A percentile compares a stretch with the other conserved stretches of the same genome.
Conservation (phyloP, 2,888 invertebrate species). For the Physocephala rufipes region DNA sequence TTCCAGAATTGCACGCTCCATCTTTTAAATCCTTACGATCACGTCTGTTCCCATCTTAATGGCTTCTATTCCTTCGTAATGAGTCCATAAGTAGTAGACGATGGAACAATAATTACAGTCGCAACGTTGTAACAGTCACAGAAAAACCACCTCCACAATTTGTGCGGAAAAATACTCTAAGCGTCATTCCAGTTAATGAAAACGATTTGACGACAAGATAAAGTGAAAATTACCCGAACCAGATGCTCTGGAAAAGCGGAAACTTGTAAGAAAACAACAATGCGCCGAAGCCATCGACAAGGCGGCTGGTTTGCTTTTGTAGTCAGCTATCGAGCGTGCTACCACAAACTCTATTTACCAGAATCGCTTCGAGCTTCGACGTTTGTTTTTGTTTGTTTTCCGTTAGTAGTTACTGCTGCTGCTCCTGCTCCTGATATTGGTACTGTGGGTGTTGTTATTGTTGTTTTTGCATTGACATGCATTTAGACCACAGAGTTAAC, state of each 20-base stretch:
- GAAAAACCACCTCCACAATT: background rate
- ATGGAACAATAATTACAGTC: background rate
- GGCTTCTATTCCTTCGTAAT: conserved; percentile 19
- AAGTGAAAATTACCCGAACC: conserved; percentile 34
- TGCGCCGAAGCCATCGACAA: too few relatives aligned
- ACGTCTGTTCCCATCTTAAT: conserved; percentile 7
- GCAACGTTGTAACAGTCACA: background rate
- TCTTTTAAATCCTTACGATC: background rate
- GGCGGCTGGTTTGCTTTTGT: too few relatives aligned
- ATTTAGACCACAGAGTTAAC: conserved; percentile 12
- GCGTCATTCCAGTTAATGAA: conserved; percentile 34
- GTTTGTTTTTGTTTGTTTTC: background rate
- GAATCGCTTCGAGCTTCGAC: background rate
- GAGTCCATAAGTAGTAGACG: conserved; percentile 21
- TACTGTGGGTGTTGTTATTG: background rate
- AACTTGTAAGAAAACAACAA: background rate
- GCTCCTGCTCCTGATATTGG: too few relatives aligned
- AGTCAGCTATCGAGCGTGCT: too few relatives aligned
- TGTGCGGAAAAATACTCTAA: conserved; percentile 18
- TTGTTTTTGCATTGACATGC: background rate
- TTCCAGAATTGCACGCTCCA: background rate
- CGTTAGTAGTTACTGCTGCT: background rate
- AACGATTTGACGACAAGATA: conserved; percentile 35
- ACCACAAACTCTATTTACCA: too few relatives aligned
- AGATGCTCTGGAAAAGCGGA: conserved; percentile 30